Evolutionary conservation across 2,888 invertebrate genomes (phyloP).

Genomic region (Timandra comae): DNA sequence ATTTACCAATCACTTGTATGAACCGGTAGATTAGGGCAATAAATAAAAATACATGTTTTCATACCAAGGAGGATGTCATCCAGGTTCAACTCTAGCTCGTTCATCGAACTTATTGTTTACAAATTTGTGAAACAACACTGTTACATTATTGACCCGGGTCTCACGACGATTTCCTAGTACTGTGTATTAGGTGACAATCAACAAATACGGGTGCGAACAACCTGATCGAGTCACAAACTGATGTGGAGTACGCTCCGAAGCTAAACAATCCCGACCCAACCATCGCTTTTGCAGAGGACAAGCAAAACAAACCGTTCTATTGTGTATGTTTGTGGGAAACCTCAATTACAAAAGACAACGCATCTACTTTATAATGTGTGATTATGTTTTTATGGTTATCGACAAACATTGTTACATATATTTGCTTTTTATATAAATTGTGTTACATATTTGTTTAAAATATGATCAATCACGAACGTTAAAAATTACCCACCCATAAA

Average conservation of each 20-base stretch:
- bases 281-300: conserved; percentile 44
- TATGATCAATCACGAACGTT: no score
- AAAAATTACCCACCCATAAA: no score
- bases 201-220: conserved; percentile 49
- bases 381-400: conserved; percentile 18
- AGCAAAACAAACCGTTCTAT: conserved; percentile 61
- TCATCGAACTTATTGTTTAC: conserved; percentile 42
- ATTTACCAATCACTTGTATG: conserved; percentile 33
- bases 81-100: conserved; percentile 37
- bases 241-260: conserved; percentile 23
- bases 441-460: no score
- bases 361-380: conserved; percentile 28
- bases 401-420: conserved; percentile 16
- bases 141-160: conserved; percentile 9
- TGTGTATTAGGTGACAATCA: conserved; percentile 26
- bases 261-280: conserved; percentile 33
- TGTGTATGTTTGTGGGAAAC: conserved; percentile 66
- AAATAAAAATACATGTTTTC: conserved; percentile 14
- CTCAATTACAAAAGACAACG: conserved; percentile 52
- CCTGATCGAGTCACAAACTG: conserved; percentile 51
- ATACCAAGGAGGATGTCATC: conserved; percentile 47
- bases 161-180: conserved; percentile 32
- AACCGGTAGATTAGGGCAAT: conserved; percentile 15
- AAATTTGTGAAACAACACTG: conserved; percentile 28
- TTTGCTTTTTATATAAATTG: conserved; percentile 9